A percentile compares a stretch with the other conserved stretches of the same genome.
These are phyloP conservation scores for Heliconius hermathena DNA, from an alignment of 1,140 invertebrate genomes.

Conservation along the genomic window DNA sequence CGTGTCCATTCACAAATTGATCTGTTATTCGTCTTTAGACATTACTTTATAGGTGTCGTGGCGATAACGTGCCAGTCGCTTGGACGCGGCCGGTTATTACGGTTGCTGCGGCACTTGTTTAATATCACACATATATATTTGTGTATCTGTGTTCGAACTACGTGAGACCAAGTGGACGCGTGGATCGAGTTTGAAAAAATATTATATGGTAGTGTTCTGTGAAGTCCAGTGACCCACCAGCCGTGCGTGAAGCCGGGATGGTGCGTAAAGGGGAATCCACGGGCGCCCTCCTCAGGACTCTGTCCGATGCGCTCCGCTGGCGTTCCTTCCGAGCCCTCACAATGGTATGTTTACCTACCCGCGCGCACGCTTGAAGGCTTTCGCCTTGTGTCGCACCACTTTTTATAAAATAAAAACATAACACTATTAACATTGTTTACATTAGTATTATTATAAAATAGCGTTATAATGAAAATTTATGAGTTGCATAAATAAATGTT, in stretches of 20 bases:
- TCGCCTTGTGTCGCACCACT: neutral
- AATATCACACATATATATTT: slow-evolving; percentile 10
- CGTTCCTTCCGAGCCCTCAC: slow-evolving; percentile 61
- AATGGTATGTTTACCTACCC: slow-evolving; percentile 56
- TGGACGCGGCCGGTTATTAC: slow-evolving; percentile 74
- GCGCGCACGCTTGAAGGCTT: neutral
- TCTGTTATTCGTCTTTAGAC: slow-evolving; percentile 34
- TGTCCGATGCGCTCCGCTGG: slow-evolving; percentile 71
- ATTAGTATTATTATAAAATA: neutral
- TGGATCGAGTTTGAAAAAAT: neutral
- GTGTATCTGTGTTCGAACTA: slow-evolving; percentile 24
- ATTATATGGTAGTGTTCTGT: slow-evolving; percentile 40
- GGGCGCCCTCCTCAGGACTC: slow-evolving; percentile 66
- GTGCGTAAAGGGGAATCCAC: slow-evolving; percentile 73
- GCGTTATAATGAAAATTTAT: neutral
- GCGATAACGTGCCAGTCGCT: slow-evolving; percentile 75
- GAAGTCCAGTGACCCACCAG: slow-evolving; percentile 72
- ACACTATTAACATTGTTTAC: neutral
- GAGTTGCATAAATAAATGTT: neutral
- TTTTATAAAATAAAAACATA: neutral
- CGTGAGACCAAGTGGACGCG: slow-evolving; percentile 28
- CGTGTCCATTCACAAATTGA: slow-evolving; percentile 55
- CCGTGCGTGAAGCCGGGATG: slow-evolving; percentile 74
- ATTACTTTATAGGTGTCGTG: slow-evolving; percentile 57
- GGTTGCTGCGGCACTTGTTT: slow-evolving; percentile 60